Evolutionary conservation across 2,797 vertebrate genomes (phyloP), one percentile per base, ranked within the genome.

Genomic region (Sparus aurata): DNA sequence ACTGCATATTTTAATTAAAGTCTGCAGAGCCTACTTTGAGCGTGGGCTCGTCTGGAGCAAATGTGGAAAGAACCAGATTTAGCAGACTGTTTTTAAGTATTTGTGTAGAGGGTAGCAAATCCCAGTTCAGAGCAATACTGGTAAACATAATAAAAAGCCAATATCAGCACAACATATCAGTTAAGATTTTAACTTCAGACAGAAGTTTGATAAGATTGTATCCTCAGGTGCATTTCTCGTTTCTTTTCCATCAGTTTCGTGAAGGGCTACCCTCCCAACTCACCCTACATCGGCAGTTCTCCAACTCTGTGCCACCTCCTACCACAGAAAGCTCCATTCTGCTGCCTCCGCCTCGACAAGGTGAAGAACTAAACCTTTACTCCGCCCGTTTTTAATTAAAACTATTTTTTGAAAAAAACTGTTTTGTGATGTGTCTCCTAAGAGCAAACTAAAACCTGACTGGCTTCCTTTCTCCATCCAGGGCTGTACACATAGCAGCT

Each of bases 251-350:
- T 58, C 82, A 99, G 98, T 83, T 99, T 97, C 0, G 96, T 99
- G 88, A 99, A 98, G 90, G 98, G 98, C 45, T 99, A 99, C 78
- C 98, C 98, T 11, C 98, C 98, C 0, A 99, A 98, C 91, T 99
- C 98, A 0, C 98, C 98, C 12, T 99, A 99, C 93, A 99, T 99
- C 0, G 98, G 98, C 83, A 99, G 98, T 90, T 99, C 98, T 17
- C 98, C 98, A 0, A 99, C 98, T 0, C 92, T 99, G 71, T 99
- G 98, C 91, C 98, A 99, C 87, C 97, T 99, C 0, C 89, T 99
- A 25, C 97, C 97, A 0, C 96, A 97, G 76, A 99, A 98, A 86
- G 98, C 98, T 22, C 95, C 97, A 0, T 98, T 99, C 95, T 99
- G 97, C 93, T 99, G 98, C 92, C 94, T 99, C 59, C 94, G 98